phyloP scores from a whole-genome alignment of 2,113 vertebrate genomes.

The Eretmodus cyanostictus region DNA sequence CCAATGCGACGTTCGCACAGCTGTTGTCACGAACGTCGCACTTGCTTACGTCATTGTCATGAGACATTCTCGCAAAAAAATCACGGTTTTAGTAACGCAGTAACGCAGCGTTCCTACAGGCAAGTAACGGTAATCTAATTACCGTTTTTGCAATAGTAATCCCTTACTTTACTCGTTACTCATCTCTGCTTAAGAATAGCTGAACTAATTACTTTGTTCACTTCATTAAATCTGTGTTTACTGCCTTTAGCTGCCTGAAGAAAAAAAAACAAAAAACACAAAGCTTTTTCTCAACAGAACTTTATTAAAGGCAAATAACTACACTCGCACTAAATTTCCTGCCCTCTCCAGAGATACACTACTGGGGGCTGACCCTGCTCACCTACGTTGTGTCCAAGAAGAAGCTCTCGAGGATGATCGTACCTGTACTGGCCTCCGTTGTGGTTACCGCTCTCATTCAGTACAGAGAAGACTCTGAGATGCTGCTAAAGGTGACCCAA shows the following conservation, averaged over 20 bases:
- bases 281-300: background rate
- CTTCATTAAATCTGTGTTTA: background rate
- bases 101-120: too few species aligned
- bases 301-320: background rate
- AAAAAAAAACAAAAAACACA: background rate
- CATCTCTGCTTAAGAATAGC: background rate
- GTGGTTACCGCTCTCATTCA: conserved; percentile 76
- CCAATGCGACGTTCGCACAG: too few species aligned
- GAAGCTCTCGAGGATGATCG: conserved; percentile 78
- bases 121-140: too few species aligned
- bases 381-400: conserved; percentile 78
- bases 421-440: conserved; percentile 81
- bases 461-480: conserved; percentile 75
- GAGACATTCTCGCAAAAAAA: too few species aligned
- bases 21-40: too few species aligned
- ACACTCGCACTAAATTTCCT: background rate
- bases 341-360: conserved; percentile 81
- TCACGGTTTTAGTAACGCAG: too few species aligned
- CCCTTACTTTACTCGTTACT: too few species aligned
- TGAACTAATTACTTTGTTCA: background rate
- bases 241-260: background rate
- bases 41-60: too few species aligned
- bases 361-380: conserved; percentile 83
- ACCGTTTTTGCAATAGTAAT: too few species aligned
- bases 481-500: conserved; percentile 76